Percentiles rank a stretch among this genome's conserved stretches.
Evolutionary conservation across 1,140 invertebrate species (phyloP).

Genomic region (Drosophila auraria): DNA sequence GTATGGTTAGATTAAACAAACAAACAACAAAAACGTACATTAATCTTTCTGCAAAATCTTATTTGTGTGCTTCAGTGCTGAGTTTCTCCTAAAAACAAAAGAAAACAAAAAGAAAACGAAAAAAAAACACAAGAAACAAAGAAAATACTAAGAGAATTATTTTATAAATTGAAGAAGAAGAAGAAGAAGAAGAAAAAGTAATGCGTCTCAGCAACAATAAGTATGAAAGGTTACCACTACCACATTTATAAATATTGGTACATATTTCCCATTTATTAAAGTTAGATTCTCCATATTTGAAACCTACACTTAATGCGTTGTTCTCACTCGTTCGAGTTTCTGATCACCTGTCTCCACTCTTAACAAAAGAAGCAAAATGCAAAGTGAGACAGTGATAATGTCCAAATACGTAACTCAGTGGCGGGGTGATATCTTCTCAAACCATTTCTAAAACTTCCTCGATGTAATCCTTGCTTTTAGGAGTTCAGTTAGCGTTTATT

Average conservation of each 20-base stretch:
- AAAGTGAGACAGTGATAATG: conserved; percentile 70
- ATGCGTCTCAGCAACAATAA: conserved; percentile 26
- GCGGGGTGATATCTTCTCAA: conserved; percentile 76
- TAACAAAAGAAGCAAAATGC: too few relatives aligned
- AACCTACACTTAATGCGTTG: conserved; percentile 67
- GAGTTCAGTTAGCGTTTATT: conserved; percentile 25
- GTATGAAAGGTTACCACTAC: conserved; percentile 54
- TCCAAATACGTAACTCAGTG: conserved; percentile 79
- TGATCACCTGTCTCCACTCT: background rate
- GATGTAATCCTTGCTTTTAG: background rate
- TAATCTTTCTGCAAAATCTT: conserved; percentile 68
- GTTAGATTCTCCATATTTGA: conserved; percentile 75
- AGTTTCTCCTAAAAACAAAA: conserved; percentile 69
- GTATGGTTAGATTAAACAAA: conserved; percentile 79
- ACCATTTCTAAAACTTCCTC: background rate
- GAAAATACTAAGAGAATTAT: conserved; percentile 48
- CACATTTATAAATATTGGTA: conserved; percentile 63
- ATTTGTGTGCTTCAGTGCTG: conserved; percentile 80
- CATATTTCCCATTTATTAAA: conserved; percentile 77
- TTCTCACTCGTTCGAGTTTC: conserved; percentile 56
- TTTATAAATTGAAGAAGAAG: conserved; percentile 58
- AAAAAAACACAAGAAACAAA: background rate
- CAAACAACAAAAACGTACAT: conserved; percentile 42
- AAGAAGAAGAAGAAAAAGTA: background rate
- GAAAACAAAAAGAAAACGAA: conserved; percentile 27